A percentile compares a stretch with the other conserved stretches of the same genome.
Evolutionary conservation across 2,888 invertebrate genomes (phyloP).

Genomic region (Esperia sulphurella): DNA sequence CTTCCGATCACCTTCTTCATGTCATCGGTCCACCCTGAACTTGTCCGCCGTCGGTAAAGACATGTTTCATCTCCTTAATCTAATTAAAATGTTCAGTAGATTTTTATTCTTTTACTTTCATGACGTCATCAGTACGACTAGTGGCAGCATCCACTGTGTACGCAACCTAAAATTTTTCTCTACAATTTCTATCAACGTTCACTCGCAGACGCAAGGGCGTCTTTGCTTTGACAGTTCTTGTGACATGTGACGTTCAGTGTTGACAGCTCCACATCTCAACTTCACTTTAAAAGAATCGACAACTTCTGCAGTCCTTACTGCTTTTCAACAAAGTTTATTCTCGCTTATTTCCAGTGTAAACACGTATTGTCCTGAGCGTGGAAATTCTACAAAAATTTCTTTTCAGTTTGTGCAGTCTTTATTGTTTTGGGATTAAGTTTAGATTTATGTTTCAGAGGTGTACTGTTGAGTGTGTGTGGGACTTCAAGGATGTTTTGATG

Average conservation of each 20-base stretch:
- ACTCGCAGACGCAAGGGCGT: constrained; percentile 41
- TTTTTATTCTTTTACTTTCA: too few species aligned
- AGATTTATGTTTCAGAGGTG: constrained; percentile 24
- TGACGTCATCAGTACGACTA: too few species aligned
- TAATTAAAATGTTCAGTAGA: too few species aligned
- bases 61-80: too few species aligned
- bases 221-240: constrained; percentile 50
- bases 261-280: constrained; percentile 49
- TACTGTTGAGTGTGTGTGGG: constrained; percentile 29
- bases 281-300: constrained; percentile 17
- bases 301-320: constrained; percentile 12
- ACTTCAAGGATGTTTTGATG: constrained; percentile 67
- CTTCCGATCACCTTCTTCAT: too few species aligned
- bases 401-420: constrained; percentile 27
- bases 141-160: not conserved
- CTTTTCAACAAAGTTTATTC: constrained; percentile 23
- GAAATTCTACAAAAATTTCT: constrained; percentile 36
- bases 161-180: constrained; percentile 28
- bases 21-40: too few species aligned
- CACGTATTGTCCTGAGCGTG: constrained; percentile 32
- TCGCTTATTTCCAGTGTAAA: constrained; percentile 18
- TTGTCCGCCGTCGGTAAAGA: too few species aligned
- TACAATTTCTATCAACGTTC: constrained; percentile 33
- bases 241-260: constrained; percentile 58
- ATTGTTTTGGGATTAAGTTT: constrained; percentile 32